Base-by-base conservation (phyloP, 1,140 invertebrate species). In the Diorhabda sublineata region DNA sequence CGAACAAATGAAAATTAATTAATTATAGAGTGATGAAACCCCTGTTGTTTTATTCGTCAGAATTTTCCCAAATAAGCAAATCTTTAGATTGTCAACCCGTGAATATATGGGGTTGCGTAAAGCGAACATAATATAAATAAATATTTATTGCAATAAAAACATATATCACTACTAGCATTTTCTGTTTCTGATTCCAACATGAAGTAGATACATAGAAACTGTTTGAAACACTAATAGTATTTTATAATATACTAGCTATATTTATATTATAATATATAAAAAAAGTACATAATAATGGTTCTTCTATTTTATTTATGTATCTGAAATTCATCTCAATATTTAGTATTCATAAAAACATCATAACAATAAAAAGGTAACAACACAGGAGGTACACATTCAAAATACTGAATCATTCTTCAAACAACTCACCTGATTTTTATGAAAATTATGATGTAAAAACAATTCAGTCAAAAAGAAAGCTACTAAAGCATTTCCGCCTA, bases 401-500 rank as follows among this genome's bases (percentile, higher is more conserved):
- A 26, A 26, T 26, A 26, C 26, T 26, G 26, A 26, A 26, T 26
- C 26, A 26, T 26, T 26, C 26, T 52, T 52, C 6, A 3, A 52
- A 52, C 6, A 52, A 3, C 47, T 75, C 81, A 97, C 95, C 88
- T 98, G 96, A 85, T 98, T 98, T 84, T 98, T 98, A 80, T 98
- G 95, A 69, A 94, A 90, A 82, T 94, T 97, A 82, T 96, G 92
- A 65, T 93, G 87, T 26, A 98, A 83, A 71, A 96, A 89, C 74
- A 94, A 91, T 82, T 98, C 93, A 3, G 90, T 93, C 87, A 98
- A 91, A 78, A 95, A 95, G 82, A 95, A 97, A 0, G 95, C 91
- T 0, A 97, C 91, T 85, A 98, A 90, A 1, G 95, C 95, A 84
- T 98, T 98, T 7, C 96, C 96, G 45, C 96, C 95, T n/a, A 98